Percentiles rank a stretch among this genome's conserved stretches.
Evolutionary conservation across 2,888 invertebrate species (phyloP).

Genomic region (Acanthacorydalis orientalis): DNA sequence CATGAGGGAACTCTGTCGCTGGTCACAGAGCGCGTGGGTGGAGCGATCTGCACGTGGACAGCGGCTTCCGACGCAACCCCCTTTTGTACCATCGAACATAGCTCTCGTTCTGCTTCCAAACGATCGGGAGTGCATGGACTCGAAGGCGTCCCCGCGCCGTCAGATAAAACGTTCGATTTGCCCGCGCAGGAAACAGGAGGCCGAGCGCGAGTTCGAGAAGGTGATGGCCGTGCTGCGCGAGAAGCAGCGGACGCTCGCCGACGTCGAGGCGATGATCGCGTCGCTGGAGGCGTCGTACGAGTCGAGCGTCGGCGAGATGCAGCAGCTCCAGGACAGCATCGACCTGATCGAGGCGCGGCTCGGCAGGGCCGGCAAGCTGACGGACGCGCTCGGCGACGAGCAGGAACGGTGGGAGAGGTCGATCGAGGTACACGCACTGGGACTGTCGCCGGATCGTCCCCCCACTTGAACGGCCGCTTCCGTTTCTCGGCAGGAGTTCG

Average conservation of each 20-base stretch:
- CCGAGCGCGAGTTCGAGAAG: constrained; percentile 55
- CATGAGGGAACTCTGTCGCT: too few relatives aligned
- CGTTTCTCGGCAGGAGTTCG: constrained; percentile 33
- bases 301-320: constrained; percentile 55
- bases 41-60: too few relatives aligned
- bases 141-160: too few relatives aligned
- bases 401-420: constrained; percentile 68
- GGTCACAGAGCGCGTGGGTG: too few relatives aligned
- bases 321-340: constrained; percentile 55
- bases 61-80: too few relatives aligned
- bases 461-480: too few relatives aligned
- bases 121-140: too few relatives aligned
- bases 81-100: too few relatives aligned
- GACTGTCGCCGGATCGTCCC: too few relatives aligned
- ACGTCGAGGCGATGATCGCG: constrained; percentile 54
- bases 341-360: constrained; percentile 62
- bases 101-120: too few relatives aligned
- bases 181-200: constrained; percentile 48
- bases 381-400: constrained; percentile 75
- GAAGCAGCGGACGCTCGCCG: constrained; percentile 68
- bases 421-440: constrained; percentile 32
- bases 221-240: constrained; percentile 59
- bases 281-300: constrained; percentile 45
- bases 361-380: constrained; percentile 66
- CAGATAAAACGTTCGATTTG: too few relatives aligned